Percentiles rank a stretch among this genome's conserved stretches.
Conservation (phyloP, 64 coral and sea anemone species). For the Stichodactyla mertensii region DNA sequence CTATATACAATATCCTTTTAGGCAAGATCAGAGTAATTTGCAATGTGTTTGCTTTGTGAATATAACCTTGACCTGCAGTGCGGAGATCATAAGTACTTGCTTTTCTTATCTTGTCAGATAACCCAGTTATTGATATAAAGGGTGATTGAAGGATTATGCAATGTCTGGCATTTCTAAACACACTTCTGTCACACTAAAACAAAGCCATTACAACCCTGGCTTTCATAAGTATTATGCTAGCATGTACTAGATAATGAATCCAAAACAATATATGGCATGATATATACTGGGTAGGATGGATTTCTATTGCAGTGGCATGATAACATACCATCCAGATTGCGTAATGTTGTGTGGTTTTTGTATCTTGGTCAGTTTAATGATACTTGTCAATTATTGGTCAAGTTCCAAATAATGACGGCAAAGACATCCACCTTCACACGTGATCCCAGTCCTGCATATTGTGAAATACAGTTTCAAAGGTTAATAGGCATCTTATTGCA, state of each 20-base stretch:
- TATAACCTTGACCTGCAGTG: not conserved
- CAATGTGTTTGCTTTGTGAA: not conserved
- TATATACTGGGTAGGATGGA: not conserved
- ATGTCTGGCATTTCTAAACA: not conserved
- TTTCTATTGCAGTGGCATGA: too few relatives aligned
- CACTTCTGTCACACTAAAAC: not conserved
- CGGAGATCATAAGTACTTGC: not conserved
- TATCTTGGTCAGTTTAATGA: not conserved
- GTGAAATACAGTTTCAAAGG: not conserved
- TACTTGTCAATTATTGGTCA: not conserved
- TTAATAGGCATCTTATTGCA: not conserved
- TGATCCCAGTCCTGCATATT: not conserved
- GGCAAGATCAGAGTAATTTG: too few relatives aligned
- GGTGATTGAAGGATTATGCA: not conserved
- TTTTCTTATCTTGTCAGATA: constrained; percentile 4
- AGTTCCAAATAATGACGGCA: not conserved
- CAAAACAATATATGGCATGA: too few relatives aligned
- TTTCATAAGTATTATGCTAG: not conserved
- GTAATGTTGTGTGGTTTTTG: too few relatives aligned
- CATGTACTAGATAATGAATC: not conserved
- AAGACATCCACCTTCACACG: not conserved
- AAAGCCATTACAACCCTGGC: not conserved
- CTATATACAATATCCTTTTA: too few relatives aligned
- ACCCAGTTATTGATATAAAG: not conserved
- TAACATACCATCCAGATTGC: too few relatives aligned